A percentile compares a stretch with the other conserved stretches of the same genome.
Conservation (phyloP, 2,113 vertebrate genomes). For the Osmerus mordax region DNA sequence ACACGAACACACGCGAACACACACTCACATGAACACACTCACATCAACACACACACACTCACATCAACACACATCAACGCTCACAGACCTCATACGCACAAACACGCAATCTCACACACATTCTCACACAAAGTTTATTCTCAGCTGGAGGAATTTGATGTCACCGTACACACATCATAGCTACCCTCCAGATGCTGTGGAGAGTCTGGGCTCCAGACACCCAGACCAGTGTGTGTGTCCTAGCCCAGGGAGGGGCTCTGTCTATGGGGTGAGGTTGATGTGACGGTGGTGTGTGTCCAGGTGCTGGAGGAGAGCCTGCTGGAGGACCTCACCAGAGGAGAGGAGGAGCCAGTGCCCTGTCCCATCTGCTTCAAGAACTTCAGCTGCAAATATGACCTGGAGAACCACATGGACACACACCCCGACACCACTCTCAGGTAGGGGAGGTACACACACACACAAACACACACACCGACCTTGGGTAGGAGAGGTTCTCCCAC, state of each 20-base stretch:
- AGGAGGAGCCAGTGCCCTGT: constrained; percentile 83
- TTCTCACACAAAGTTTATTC: too few relatives aligned
- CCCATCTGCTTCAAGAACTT: constrained; percentile 92
- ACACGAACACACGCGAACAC: neutral
- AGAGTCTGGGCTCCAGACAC: neutral
- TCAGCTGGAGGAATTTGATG: too few relatives aligned
- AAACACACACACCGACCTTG: constrained; percentile 75
- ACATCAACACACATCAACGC: too few relatives aligned
- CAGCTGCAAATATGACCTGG: constrained; percentile 85
- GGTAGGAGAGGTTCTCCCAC: constrained; percentile 52
- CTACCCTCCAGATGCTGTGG: neutral
- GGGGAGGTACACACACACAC: constrained; percentile 77
- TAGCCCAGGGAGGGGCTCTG: neutral
- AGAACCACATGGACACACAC: constrained; percentile 92
- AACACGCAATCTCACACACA: too few relatives aligned
- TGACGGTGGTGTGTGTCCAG: constrained; percentile 57
- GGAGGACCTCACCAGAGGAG: constrained; percentile 66
- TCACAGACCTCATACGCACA: too few relatives aligned
- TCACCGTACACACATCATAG: too few relatives aligned
- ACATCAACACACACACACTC: too few relatives aligned
- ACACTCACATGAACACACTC: neutral
- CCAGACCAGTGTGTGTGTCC: neutral
- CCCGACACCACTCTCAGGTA: constrained; percentile 88
- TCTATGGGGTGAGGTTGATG: constrained; percentile 18
- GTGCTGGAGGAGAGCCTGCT: constrained; percentile 72